A percentile compares a stretch with the other conserved stretches of the same genome.
phyloP scores from a whole-genome alignment of 92 coral and sea anemone species.

The Siderastrea radians region DNA sequence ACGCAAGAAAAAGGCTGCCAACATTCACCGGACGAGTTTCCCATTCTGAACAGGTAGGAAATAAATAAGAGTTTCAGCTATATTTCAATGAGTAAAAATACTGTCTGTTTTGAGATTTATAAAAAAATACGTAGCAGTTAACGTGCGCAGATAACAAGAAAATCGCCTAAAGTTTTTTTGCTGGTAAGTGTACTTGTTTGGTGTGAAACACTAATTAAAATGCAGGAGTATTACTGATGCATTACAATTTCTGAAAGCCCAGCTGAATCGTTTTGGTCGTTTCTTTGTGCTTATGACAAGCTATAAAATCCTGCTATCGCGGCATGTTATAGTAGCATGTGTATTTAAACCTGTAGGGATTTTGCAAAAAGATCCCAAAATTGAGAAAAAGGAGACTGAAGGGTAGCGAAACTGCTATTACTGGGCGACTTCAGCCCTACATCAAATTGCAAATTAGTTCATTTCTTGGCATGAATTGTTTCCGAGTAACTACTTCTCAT shows the following conservation, averaged over 20 bases:
- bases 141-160: too few relatives aligned
- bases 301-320: too few relatives aligned
- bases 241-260: too few relatives aligned
- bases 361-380: too few relatives aligned
- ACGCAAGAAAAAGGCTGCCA: slow-evolving; percentile 50
- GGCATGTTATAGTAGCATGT: too few relatives aligned
- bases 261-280: too few relatives aligned
- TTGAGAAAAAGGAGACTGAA: neutral
- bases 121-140: neutral
- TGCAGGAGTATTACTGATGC: too few relatives aligned
- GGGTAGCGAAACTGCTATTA: neutral
- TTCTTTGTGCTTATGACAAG: too few relatives aligned
- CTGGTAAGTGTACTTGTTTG: too few relatives aligned
- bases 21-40: slow-evolving; percentile 54
- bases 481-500: neutral
- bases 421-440: neutral
- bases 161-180: too few relatives aligned
- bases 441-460: slow-evolving; percentile 12
- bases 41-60: slow-evolving; percentile 70
- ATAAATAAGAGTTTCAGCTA: neutral
- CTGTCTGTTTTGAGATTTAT: neutral
- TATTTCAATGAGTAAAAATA: neutral
- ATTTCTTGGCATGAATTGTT: neutral
- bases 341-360: too few relatives aligned
- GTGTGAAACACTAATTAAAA: too few relatives aligned